phyloP scores from a whole-genome alignment of 1,140 invertebrate genomes.

The Lasioglossum baleicum region DNA sequence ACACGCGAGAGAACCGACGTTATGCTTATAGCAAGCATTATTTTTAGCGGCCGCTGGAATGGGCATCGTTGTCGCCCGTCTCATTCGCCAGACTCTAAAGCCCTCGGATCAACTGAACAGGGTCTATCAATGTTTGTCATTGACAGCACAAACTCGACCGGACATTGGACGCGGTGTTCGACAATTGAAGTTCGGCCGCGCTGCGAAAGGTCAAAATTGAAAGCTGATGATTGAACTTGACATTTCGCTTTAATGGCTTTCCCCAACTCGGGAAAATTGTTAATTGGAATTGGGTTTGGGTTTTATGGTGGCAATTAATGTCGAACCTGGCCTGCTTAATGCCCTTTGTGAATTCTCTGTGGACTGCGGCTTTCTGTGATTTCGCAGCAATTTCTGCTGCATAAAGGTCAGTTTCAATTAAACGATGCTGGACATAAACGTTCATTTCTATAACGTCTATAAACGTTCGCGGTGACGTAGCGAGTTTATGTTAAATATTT shows the following conservation, averaged over 20 bases:
- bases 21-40: conserved; percentile 66
- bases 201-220: background rate
- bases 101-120: background rate
- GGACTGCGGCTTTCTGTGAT: too few species aligned
- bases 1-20: conserved; percentile 59
- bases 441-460: too few species aligned
- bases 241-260: background rate
- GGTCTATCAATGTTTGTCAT: background rate
- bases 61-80: conserved; percentile 24
- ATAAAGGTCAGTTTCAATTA: too few species aligned
- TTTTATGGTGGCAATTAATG: background rate
- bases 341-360: too few species aligned
- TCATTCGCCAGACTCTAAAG: conserved; percentile 13
- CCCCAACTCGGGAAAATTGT: too few species aligned
- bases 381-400: too few species aligned
- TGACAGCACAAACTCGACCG: background rate
- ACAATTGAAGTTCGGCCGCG: background rate
- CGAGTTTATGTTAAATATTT: too few species aligned
- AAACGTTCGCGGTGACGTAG: too few species aligned
- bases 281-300: background rate
- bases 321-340: background rate
- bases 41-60: conserved; percentile 63
- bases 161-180: background rate
- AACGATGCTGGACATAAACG: too few species aligned
- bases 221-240: background rate